Evolutionary conservation across 2,888 invertebrate genomes (phyloP), one percentile per base, ranked within the genome.

Genomic region (Anarsia innoxiella): DNA sequence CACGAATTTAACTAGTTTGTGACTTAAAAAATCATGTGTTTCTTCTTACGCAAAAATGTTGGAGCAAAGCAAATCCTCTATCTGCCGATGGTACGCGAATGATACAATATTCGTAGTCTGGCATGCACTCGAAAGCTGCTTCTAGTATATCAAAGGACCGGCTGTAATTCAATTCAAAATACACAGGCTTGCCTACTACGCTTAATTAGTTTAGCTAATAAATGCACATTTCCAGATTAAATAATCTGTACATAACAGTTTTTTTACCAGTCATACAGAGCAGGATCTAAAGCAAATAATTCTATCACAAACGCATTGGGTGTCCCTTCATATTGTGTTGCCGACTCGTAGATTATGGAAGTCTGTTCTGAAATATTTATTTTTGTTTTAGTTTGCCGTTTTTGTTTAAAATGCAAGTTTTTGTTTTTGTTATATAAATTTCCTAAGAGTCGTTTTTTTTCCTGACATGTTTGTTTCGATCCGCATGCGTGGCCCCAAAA

Each of bases 91-190:
- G 90, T 1, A 88, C 52, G 0, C 87, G 74, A 27, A 89, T 77
- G 9, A 89, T 62, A 47, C 89, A 88, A 48, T 90, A 92, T 31
- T 93, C 91, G 14, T 84, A 79, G 2, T 88, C 72, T 1, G 89
- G 89, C 67, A 88, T 91, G 26, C 88, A 78, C 53, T 90, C 88
- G 61, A 92, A 93, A 0, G 90, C 87, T 0, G 88, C 89, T 46
- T 87, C 86, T 9, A 93, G 65, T 32, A 92, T 79, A 45, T 89
- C 87, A 31, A 75, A 76, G n/a, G n/a, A n/a, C n/a, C n/a, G n/a
- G n/a, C n/a, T n/a, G n/a, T n/a, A n/a, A n/a, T n/a, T n/a, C n/a
- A n/a, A n/a, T n/a, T n/a, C n/a, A n/a, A n/a, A n/a, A n/a, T n/a
- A n/a, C n/a, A n/a, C n/a, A n/a, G 0, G 85, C 63, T 41, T 72